Percentiles rank a stretch among this genome's conserved stretches.
phyloP scores from a whole-genome alignment of 2,888 invertebrate species.

The Drosophila paranaensis region DNA sequence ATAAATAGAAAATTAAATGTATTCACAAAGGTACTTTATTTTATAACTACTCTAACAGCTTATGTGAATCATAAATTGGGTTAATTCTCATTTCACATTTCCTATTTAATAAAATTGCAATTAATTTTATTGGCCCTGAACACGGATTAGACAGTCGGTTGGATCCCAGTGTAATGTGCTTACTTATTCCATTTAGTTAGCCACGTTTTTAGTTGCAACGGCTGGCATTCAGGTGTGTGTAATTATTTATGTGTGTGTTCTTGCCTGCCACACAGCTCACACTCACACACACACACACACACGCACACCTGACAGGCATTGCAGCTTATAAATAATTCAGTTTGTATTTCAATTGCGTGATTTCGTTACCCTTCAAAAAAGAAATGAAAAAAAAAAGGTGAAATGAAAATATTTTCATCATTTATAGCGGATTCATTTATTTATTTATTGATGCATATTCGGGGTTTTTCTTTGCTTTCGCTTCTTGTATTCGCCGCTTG shows the following conservation, averaged over 20 bases:
- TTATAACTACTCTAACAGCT: no score
- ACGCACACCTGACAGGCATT: not conserved
- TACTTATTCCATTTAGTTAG: conserved; percentile 18
- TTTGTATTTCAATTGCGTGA: conserved; percentile 63
- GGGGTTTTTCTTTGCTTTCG: conserved; percentile 1
- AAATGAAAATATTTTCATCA: conserved; percentile 23
- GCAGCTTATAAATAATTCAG: conserved; percentile 69
- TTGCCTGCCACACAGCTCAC: conserved; percentile 24
- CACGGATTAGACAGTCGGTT: not conserved
- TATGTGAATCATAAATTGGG: not conserved
- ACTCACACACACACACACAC: conserved; percentile 1
- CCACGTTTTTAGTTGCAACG: conserved; percentile 24
- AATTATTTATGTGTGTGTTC: conserved; percentile 62
- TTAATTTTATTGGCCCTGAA: not conserved
- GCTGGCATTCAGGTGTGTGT: conserved; percentile 38
- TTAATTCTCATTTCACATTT: not conserved
- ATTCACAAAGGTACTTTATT: no score
- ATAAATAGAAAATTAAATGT: no score
- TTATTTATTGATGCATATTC: conserved; percentile 52
- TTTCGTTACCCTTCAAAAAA: conserved; percentile 58
- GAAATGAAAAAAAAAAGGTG: not conserved
- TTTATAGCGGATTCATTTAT: conserved; percentile 41
- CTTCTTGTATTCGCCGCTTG: not conserved
- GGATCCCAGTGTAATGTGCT: conserved; percentile 2
- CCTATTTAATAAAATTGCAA: not conserved